Percentiles rank a stretch among this genome's conserved stretches.
Conservation (phyloP, 2,113 vertebrate genomes). For the Regulus satrapa region DNA sequence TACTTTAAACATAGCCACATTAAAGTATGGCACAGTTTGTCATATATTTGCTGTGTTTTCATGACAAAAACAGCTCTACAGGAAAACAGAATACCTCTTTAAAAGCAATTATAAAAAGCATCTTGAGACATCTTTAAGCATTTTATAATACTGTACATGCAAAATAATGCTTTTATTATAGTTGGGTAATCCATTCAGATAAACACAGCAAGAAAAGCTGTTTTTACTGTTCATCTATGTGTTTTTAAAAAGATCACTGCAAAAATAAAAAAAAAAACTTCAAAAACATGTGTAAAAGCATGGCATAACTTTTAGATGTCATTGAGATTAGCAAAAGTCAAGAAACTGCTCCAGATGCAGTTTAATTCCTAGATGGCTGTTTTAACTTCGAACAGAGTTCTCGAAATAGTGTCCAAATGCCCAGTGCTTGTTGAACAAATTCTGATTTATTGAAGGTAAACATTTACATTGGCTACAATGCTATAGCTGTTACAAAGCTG, state of each 20-base stretch:
- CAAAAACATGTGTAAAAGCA: background rate
- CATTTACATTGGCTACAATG: slow-evolving; percentile 84
- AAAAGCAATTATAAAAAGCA: slow-evolving; percentile 18
- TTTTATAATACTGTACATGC: background rate
- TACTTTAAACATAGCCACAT: slow-evolving; percentile 11
- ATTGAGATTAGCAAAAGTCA: slow-evolving; percentile 3
- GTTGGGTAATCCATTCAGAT: background rate
- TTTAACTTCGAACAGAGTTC: slow-evolving; percentile 6
- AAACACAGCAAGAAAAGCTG: background rate
- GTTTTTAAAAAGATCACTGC: background rate
- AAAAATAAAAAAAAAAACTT: slow-evolving; percentile 7
- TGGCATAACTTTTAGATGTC: slow-evolving; percentile 1
- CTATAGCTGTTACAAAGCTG: slow-evolving; percentile 84
- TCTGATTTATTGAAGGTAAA: slow-evolving; percentile 88
- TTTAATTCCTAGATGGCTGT: background rate
- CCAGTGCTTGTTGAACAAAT: slow-evolving; percentile 78
- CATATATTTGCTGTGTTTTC: slow-evolving; percentile 5
- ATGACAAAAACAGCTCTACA: slow-evolving; percentile 11
- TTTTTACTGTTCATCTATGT: background rate
- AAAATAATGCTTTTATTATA: background rate
- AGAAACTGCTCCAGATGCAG: slow-evolving; percentile 27
- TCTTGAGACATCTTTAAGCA: background rate
- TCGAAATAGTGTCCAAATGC: slow-evolving; percentile 70
- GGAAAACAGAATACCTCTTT: background rate
- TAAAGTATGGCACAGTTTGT: background rate